Percentiles rank a stretch among this genome's conserved stretches.
phyloP scores from a whole-genome alignment of 2,888 invertebrate genomes.

The Nysson spinosus region DNA sequence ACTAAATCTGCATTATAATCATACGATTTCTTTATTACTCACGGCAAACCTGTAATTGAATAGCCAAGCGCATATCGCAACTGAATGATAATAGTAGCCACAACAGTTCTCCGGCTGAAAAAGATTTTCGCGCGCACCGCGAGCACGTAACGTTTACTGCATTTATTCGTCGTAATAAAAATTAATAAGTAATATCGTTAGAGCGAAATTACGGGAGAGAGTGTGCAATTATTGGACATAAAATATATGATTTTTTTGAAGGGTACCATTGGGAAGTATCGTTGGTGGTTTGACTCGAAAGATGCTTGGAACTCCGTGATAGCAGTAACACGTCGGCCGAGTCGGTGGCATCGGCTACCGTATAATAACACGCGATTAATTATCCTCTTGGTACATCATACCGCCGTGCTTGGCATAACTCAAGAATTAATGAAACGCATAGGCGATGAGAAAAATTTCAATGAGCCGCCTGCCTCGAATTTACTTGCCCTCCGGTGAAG shows the following conservation, averaged over 20 bases:
- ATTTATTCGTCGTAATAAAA: conserved; percentile 14
- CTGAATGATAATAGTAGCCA: not conserved
- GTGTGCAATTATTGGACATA: conserved; percentile 37
- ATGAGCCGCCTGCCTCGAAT: not conserved
- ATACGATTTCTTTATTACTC: not conserved
- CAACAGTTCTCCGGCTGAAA: not conserved
- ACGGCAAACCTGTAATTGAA: not conserved
- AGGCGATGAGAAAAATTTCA: conserved; percentile 44
- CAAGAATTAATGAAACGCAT: conserved; percentile 39
- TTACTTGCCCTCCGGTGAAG: too few species aligned
- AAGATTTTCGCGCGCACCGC: conserved; percentile 1
- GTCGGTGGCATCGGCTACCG: conserved; percentile 32
- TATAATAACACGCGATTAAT: conserved; percentile 44
- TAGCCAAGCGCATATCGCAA: not conserved
- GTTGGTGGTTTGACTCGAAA: not conserved
- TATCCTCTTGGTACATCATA: conserved; percentile 17
- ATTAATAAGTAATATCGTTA: conserved; percentile 38
- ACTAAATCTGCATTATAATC: not conserved
- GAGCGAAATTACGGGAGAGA: conserved; percentile 15
- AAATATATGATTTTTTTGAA: conserved; percentile 34
- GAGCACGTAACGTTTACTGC: conserved; percentile 27
- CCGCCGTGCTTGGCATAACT: not conserved
- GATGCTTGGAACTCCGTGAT: conserved; percentile 5
- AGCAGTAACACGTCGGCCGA: conserved; percentile 5
- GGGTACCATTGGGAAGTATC: conserved; percentile 18